A percentile compares a stretch with the other conserved stretches of the same genome.
These are phyloP conservation scores for Charadrius vociferus DNA, from an alignment of 2,113 vertebrate genomes.

Conservation along the genomic window DNA sequence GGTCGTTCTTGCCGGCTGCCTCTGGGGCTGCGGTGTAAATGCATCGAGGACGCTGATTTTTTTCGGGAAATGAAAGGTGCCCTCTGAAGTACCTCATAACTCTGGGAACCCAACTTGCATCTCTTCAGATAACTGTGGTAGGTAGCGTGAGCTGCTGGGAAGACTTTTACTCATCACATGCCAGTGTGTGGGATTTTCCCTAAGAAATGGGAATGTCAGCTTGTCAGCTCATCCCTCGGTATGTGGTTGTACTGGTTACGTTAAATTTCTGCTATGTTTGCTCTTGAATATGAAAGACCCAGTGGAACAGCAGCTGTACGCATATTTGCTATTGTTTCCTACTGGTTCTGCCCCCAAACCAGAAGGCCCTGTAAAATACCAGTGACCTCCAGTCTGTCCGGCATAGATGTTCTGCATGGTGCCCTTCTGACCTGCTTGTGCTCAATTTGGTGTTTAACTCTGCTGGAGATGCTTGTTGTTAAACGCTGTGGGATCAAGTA, in stretches of 20 bases:
- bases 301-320: background rate
- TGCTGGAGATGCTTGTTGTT: background rate
- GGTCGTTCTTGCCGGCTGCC: background rate
- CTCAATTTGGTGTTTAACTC: background rate
- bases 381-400: background rate
- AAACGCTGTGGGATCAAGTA: background rate
- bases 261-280: background rate
- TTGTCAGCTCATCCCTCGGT: constrained; percentile 9
- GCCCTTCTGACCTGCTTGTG: background rate
- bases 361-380: background rate
- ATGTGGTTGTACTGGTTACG: background rate
- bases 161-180: background rate
- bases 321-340: background rate
- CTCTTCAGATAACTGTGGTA: background rate
- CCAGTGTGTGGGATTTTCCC: constrained; percentile 6
- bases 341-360: background rate
- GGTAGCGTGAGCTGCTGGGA: background rate
- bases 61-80: background rate
- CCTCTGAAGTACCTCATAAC: background rate
- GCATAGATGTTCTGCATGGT: background rate
- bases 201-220: background rate
- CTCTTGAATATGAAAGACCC: constrained; percentile 15
- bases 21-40: background rate
- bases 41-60: background rate
- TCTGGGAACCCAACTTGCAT: background rate